Evolutionary conservation across 23 tunicate genomes (phyloP).

Genomic region (Halocynthia roretzi): DNA sequence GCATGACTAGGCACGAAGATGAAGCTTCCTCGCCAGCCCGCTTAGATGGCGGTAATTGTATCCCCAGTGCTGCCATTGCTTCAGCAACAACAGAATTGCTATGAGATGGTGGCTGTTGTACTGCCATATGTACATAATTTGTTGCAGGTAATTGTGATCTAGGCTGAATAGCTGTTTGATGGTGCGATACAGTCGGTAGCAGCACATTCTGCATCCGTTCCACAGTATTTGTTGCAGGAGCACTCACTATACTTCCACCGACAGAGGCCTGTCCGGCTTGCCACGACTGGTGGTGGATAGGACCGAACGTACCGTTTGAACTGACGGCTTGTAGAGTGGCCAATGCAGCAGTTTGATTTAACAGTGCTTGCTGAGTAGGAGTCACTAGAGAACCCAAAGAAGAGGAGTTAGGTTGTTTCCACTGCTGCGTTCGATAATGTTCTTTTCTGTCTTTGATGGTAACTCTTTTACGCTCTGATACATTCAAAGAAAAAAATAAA

Average conservation of each 20-base stretch:
- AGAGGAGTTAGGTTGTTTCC: not conserved
- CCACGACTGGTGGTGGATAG: not conserved
- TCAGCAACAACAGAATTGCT: slow-evolving; percentile 5
- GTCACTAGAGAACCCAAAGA: not conserved
- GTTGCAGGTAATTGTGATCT: no score
- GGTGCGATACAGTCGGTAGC: no score
- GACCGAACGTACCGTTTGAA: not conserved
- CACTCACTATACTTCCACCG: not conserved
- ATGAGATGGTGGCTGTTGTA: not conserved
- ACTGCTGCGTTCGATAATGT: slow-evolving; percentile 9
- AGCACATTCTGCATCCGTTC: no score
- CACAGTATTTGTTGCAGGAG: no score
- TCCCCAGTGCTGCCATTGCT: slow-evolving; percentile 12
- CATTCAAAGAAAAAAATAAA: slow-evolving; percentile 10
- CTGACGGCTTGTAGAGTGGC: slow-evolving; percentile 7
- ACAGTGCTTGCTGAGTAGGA: slow-evolving; percentile 13
- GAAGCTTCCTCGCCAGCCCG: not conserved
- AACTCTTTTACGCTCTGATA: slow-evolving; percentile 56
- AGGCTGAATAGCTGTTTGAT: no score
- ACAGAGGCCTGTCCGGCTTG: not conserved
- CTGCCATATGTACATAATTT: no score
- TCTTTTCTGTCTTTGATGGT: slow-evolving; percentile 58
- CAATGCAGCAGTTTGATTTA: not conserved
- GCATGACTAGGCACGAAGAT: not conserved
- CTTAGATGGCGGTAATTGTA: slow-evolving; percentile 7